Evolutionary conservation across 2,888 invertebrate genomes (phyloP).

Genomic region (Leucania comma): DNA sequence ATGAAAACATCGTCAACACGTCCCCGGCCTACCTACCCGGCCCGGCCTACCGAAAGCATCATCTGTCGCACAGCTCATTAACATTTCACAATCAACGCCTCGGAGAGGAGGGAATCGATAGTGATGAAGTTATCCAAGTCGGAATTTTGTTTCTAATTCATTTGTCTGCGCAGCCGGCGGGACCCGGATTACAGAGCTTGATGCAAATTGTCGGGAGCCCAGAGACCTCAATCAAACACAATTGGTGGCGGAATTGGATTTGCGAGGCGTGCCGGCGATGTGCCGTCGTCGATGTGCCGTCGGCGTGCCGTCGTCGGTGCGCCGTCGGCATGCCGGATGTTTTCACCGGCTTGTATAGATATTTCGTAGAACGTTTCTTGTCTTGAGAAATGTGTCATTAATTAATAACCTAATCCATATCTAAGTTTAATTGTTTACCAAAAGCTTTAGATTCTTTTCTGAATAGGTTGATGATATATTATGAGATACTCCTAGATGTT

Average conservation of each 20-base stretch:
- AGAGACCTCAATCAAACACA: conserved; percentile 54
- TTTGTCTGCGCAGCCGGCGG: conserved; percentile 36
- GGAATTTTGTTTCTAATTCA: conserved; percentile 57
- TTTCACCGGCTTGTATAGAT: conserved; percentile 11
- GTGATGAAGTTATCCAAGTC: conserved; percentile 53
- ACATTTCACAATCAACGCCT: conserved; percentile 37
- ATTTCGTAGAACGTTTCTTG: conserved; percentile 12
- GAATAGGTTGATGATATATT: not conserved
- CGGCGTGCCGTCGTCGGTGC: too few relatives aligned
- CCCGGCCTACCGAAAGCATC: not conserved
- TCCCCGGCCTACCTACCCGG: not conserved
- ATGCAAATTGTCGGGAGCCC: conserved; percentile 53
- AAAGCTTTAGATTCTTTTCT: not conserved
- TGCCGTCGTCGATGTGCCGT: too few relatives aligned
- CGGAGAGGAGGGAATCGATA: conserved; percentile 41
- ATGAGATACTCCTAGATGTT: not conserved
- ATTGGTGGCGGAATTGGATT: conserved; percentile 57
- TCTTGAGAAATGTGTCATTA: conserved; percentile 6
- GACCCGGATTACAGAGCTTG: conserved; percentile 35
- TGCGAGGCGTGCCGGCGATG: conserved; percentile 14
- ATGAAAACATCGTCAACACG: not conserved
- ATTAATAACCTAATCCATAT: not conserved
- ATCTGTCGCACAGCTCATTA: conserved; percentile 28
- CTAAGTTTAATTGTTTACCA: not conserved
- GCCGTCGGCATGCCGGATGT: not conserved